Percentiles rank a stretch among this genome's conserved stretches.
phyloP scores from a whole-genome alignment of 2,888 invertebrate genomes.

The Girardia tigrina region DNA sequence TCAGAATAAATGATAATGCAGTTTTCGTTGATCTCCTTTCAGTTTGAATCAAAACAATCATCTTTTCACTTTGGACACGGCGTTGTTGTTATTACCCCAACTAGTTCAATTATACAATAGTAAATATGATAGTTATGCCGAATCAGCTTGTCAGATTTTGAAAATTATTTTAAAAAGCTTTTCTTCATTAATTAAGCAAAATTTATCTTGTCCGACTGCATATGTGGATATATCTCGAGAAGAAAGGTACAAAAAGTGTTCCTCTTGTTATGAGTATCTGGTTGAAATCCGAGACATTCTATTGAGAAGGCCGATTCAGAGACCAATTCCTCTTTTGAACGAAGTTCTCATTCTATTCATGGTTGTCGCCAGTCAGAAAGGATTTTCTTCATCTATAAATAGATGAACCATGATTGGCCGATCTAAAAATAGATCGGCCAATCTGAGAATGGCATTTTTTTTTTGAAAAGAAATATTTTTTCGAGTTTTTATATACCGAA shows the following conservation, averaged over 20 bases:
- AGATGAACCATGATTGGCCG: too few relatives aligned
- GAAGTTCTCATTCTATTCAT: slow-evolving; percentile 16
- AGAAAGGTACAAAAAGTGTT: neutral
- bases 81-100: neutral
- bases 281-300: neutral
- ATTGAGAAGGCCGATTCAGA: neutral
- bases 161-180: neutral
- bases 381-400: too few relatives aligned
- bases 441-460: too few relatives aligned
- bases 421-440: too few relatives aligned
- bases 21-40: too few relatives aligned
- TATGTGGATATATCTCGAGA: neutral
- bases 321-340: neutral
- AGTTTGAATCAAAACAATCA: too few relatives aligned
- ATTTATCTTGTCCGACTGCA: neutral
- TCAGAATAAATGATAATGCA: neutral
- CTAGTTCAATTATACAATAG: neutral
- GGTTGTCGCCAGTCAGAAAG: too few relatives aligned
- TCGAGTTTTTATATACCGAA: too few relatives aligned
- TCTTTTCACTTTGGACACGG: too few relatives aligned
- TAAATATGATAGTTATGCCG: neutral
- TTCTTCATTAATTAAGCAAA: neutral
- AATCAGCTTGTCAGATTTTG: neutral
- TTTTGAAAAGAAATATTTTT: too few relatives aligned
- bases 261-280: neutral